Conservation (phyloP, 2,113 vertebrate species). For the Columba livia region DNA sequence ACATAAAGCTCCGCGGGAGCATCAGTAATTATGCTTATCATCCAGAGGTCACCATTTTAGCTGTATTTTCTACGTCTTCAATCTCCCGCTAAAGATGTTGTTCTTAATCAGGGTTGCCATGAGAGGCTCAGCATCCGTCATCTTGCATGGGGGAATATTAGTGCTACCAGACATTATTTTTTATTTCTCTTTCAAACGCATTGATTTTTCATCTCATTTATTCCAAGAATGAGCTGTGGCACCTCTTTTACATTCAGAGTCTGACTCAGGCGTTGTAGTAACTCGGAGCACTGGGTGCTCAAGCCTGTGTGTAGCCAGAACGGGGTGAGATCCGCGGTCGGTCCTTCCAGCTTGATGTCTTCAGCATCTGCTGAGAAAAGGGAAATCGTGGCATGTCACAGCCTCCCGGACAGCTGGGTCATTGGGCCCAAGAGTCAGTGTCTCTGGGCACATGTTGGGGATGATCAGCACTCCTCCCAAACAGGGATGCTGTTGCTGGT, state of each 20-base stretch:
- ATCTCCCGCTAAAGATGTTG: not conserved
- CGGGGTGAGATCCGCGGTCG: rapidly evolving
- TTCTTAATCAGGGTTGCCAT: not conserved
- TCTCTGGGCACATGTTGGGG: not conserved
- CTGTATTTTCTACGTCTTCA: not conserved
- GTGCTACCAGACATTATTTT: not conserved
- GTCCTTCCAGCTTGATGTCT: slow-evolving; percentile 12
- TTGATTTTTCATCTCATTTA: slow-evolving; percentile 34
- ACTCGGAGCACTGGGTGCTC: not conserved
- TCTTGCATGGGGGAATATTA: not conserved
- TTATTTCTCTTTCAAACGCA: slow-evolving; percentile 41
- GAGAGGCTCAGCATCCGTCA: not conserved
- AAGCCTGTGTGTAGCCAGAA: not conserved
- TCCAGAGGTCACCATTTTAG: not conserved
- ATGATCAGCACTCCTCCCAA: not conserved
- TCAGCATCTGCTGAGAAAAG: not conserved
- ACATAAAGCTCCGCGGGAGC: not conserved
- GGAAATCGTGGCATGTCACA: not conserved
- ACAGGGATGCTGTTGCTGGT: not conserved
- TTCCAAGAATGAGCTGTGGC: not conserved
- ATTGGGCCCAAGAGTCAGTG: not conserved
- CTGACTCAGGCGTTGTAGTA: not conserved
- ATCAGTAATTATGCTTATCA: not conserved
- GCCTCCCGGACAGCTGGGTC: not conserved
- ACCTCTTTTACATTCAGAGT: slow-evolving; percentile 32